Evolutionary conservation across 2,888 invertebrate genomes (phyloP).

Genomic region (Julus scandinavius): DNA sequence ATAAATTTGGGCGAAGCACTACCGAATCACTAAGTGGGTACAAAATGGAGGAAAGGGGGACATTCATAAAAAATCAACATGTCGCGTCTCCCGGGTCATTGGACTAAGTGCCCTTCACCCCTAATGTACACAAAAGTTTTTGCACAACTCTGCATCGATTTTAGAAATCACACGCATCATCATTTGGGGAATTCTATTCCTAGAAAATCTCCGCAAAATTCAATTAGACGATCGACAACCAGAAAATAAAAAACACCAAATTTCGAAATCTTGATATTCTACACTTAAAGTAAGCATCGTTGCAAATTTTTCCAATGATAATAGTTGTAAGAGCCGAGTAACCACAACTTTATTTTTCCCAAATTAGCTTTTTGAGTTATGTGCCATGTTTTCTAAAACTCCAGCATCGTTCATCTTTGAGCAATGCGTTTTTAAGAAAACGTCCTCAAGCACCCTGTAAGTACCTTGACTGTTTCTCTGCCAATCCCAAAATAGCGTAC

Average conservation of each 20-base stretch:
- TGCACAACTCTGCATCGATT: neutral
- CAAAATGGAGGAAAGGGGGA: neutral
- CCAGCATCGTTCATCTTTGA: neutral
- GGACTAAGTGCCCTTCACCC: slow-evolving; percentile 14
- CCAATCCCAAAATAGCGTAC: neutral
- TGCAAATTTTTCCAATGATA: too few relatives aligned
- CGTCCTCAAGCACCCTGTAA: neutral
- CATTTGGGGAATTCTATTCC: neutral
- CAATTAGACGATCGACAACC: neutral
- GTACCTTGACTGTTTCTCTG: neutral
- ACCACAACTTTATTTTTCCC: too few relatives aligned
- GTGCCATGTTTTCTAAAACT: neutral
- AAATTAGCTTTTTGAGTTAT: too few relatives aligned
- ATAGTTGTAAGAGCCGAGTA: too few relatives aligned
- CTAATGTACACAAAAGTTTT: neutral
- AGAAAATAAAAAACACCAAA: too few relatives aligned
- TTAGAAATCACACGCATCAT: too few relatives aligned
- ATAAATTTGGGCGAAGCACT: too few relatives aligned
- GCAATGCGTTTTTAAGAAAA: neutral
- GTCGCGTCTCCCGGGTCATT: slow-evolving; percentile 12
- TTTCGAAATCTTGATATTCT: too few relatives aligned
- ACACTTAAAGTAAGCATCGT: too few relatives aligned
- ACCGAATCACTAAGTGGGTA: neutral
- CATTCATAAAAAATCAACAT: neutral
- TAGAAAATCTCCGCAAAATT: neutral